Evolutionary conservation across 53 echinoderm and acorn worm genomes (phyloP), one percentile per base, ranked within the genome.

Genomic region (Paracentrotus lividus): DNA sequence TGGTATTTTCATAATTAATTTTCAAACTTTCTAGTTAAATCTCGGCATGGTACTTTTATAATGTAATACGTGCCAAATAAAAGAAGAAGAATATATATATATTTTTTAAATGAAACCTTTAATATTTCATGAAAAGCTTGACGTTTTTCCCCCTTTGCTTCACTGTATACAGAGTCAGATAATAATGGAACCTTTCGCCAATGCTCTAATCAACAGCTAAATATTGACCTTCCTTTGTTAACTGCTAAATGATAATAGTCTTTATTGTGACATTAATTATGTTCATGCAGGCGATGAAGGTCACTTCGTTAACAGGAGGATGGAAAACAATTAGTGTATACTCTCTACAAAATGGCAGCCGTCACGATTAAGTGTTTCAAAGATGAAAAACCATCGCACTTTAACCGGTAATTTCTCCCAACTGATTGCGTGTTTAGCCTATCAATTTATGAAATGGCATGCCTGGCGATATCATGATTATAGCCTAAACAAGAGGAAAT

Each of bases 361-460:
- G 47, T 81, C 21, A 26, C 44, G 26, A 47, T 8, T 47, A 5
- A 27, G 47, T 36, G 16, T 72, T 38, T 14, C 34, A 14, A 15
- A 8, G 72, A 38, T 47, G 47, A 81, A 81, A n/a, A 81, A 81
- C 81, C 47, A 27, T 13, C 47, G 81, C 81, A 81, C 81, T 81
- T 81, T 81, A 81, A 81, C 81, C 81, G 81, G 81, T 81, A 81
- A 81, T 81, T 81, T 47, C 45, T 47, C 24, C 5, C 26, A 81
- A 81, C 45, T 45, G 81, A 81, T 81, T 81, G 81, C 81, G 81
- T 81, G 81, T 81, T 81, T 81, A 81, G 81, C 81, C 81, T 81
- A 81, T 81, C 81, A 81, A 81, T 81, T 81, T 81, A 76, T 47
- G 33, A 81, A 81, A 81, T 44, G 23, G 81, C 81, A 47, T 47